phyloP scores from a whole-genome alignment of 2,113 vertebrate genomes.

The Gymnobelideus leadbeateri region DNA sequence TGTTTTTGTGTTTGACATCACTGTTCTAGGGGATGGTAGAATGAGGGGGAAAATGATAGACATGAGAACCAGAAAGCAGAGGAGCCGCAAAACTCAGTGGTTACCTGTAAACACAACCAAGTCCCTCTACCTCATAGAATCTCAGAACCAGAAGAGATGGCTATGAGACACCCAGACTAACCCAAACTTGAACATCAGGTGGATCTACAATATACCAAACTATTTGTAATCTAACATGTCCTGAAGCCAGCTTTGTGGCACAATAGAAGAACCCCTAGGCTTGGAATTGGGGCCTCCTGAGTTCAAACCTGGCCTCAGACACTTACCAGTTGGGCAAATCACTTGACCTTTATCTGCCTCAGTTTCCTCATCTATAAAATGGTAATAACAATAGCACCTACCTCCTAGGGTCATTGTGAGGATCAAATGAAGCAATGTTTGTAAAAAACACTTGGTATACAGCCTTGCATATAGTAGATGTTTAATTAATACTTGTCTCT shows the following conservation, averaged over 20 bases:
- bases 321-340: background rate
- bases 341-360: background rate
- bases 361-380: background rate
- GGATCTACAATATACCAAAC: background rate
- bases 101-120: background rate
- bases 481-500: background rate
- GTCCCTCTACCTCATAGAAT: background rate
- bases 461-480: background rate
- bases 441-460: background rate
- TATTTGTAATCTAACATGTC: background rate
- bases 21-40: background rate
- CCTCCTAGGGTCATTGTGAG: background rate
- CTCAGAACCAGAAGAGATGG: background rate
- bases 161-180: background rate
- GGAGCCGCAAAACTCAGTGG: background rate
- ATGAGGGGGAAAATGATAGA: background rate
- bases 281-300: background rate
- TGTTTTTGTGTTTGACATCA: background rate
- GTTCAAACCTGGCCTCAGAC: background rate
- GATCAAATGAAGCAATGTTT: background rate
- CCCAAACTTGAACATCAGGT: background rate
- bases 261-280: background rate
- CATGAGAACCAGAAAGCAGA: background rate
- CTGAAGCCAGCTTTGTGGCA: background rate
- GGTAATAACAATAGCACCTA: background rate